Evolutionary conservation across 2,113 vertebrate genomes (phyloP), one percentile per base, ranked within the genome.

Genomic region (Neogobius melanostomus): DNA sequence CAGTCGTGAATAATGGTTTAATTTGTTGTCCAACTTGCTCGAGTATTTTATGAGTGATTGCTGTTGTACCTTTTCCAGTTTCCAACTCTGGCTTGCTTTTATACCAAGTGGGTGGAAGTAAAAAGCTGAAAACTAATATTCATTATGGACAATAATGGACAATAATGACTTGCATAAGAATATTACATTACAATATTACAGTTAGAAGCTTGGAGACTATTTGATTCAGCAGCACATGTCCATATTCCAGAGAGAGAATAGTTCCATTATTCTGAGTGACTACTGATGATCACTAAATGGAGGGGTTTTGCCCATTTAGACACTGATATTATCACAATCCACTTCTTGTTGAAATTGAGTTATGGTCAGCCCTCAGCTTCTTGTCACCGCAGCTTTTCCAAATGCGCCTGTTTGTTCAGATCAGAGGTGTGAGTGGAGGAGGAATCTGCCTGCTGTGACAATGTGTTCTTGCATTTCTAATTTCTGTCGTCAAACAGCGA

Each of bases 381-480:
- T 56, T 77, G 50, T n/a, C 28, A 59, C 48, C 1, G 4, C 12
- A 1, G 61, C 9, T 64, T 57, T 16, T 64, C 11, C 54, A 54
- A 70, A 67, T 71, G 28, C 51, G 62, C 73, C 49, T 45, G 68
- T 69, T 68, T 51, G 79, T 84, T 68, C 72, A 6, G 82, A 83
- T 77, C 82, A 79, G 82, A 81, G 71, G 82, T 72, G 80, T 72
- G 81, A 86, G 69, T 50, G 83, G 79, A 87, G 87, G 82, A 81
- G 85, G 86, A 80, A 75, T 64, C 75, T 44, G 79, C 87, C 77
- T 42, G 48, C 83, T 85, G 85, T 79, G 85, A 85, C 81, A 79
- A 80, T 85, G 86, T 85, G 85, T 87, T 87, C 72, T 69, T 79
- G 83, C 83, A 82, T 85, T 85, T 87, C 71, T 84, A 82, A 85